Evolutionary conservation across 2,888 invertebrate species (phyloP), one percentile per base, ranked within the genome.

Genomic region (Eupsilia transversa): DNA sequence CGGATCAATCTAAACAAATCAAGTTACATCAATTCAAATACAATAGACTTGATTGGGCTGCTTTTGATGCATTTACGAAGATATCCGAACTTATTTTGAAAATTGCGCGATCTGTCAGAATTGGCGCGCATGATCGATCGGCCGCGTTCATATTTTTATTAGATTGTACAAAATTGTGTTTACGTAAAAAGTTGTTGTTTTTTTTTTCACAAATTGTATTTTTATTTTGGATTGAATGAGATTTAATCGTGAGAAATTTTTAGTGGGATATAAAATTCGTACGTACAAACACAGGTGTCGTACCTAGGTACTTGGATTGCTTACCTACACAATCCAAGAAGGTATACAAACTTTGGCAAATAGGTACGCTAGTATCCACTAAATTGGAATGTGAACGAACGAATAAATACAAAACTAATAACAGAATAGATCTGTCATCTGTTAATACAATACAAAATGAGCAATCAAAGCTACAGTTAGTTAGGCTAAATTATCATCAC

Each of bases 1-100:
- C 77, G 82, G 82, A 94, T 94, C 93, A 91, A 94, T 94, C 94
- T 93, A 94, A 94, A 94, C 93, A 93, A 92, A 93, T 92, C 90
- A 87, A 91, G 86, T 91, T 87, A 91, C 84, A 85, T 88, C 85
- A 74, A 89, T 89, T 86, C 81, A 83, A 77, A 86, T 88, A 95
- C 95, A 95, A 95, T 94, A 80, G 87, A 41, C 89, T 91, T 95
- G 94, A 95, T 95, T 95, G 91, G 87, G 84, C 73, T 54, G 86
- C 89, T 87, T 94, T 93, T 92, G 89, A 90, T 89, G 72, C 83
- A 77, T 91, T 91, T 90, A 88, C 80, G 83, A 84, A 84, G 87
- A 79, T 91, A 91, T 91, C 87, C 85, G 88, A 90, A 91, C 89
- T 89, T 87, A 92, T 91, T 93, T 89, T 81, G 91, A 90, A 93